Evolutionary conservation across 2,888 invertebrate species (phyloP).

Genomic region (Mantis religiosa): DNA sequence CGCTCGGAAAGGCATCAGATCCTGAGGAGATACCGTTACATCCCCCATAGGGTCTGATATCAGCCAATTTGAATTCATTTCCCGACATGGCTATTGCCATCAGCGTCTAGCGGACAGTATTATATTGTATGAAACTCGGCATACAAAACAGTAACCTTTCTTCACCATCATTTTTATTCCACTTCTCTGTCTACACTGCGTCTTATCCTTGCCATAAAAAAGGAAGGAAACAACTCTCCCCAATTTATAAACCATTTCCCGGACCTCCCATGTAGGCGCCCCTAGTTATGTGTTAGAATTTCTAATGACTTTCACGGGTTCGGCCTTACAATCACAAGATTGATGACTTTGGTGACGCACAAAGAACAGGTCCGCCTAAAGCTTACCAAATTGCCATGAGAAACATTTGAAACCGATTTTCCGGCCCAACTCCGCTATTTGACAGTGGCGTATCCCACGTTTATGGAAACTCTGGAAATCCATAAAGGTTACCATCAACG

Average conservation of each 20-base stretch:
- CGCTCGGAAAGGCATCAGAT: too few species aligned
- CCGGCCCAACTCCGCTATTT: neutral
- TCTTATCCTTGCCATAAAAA: neutral
- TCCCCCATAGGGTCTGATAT: too few species aligned
- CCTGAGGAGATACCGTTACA: too few species aligned
- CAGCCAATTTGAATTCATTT: too few species aligned
- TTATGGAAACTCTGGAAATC: neutral
- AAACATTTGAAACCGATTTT: neutral
- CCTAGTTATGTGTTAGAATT: slow-evolving; percentile 7
- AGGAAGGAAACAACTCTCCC: neutral
- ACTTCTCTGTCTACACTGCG: neutral
- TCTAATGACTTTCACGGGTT: slow-evolving; percentile 11
- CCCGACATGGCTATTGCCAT: too few species aligned
- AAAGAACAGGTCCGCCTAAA: neutral
- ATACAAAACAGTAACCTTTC: neutral
- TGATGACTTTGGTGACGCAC: neutral
- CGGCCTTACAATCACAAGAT: slow-evolving; percentile 3
- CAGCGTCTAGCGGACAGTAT: too few species aligned
- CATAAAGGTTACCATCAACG: too few species aligned
- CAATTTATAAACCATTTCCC: slow-evolving; percentile 13
- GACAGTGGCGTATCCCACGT: neutral
- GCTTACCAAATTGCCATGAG: neutral
- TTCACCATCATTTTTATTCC: neutral
- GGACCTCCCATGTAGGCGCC: slow-evolving; percentile 10
- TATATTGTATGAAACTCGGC: neutral